A percentile compares a stretch with the other conserved stretches of the same genome.
Evolutionary conservation across 2,113 vertebrate genomes (phyloP).

Genomic region (Hyperopisus bebe): DNA sequence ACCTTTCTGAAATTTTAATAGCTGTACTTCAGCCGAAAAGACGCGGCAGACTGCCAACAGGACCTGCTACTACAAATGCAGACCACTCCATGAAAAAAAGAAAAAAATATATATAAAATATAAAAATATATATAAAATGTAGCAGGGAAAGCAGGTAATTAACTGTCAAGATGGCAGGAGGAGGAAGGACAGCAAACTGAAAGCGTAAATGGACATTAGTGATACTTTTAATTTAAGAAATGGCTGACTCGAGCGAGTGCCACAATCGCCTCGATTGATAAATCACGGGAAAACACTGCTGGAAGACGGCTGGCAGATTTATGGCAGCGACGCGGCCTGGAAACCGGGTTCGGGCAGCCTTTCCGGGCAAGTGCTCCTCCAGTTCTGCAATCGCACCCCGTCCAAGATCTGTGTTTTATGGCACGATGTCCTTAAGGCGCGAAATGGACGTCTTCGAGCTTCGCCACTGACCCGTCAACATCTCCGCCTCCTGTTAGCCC

Average conservation of each 20-base stretch:
- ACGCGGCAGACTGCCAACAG: too few relatives aligned
- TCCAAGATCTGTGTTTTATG: background rate
- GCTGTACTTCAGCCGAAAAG: constrained; percentile 21
- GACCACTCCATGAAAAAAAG: background rate
- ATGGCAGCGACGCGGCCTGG: background rate
- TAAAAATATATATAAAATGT: background rate
- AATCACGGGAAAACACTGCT: background rate
- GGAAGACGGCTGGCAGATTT: background rate
- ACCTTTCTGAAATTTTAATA: constrained; percentile 59
- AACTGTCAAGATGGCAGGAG: background rate
- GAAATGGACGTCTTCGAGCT: background rate
- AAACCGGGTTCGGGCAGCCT: background rate
- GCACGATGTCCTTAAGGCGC: background rate
- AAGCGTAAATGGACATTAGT: background rate
- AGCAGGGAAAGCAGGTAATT: background rate
- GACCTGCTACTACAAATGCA: background rate
- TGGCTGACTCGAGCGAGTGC: background rate
- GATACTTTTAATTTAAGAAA: constrained; percentile 11
- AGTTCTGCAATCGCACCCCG: background rate
- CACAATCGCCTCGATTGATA: background rate
- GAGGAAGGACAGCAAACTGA: background rate
- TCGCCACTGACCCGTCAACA: background rate
- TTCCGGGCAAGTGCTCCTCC: background rate
- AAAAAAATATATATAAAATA: background rate
- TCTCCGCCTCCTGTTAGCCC: background rate